Base-by-base conservation (phyloP, 2,113 vertebrate genomes). In the Ptychochromis oligacanthus region DNA sequence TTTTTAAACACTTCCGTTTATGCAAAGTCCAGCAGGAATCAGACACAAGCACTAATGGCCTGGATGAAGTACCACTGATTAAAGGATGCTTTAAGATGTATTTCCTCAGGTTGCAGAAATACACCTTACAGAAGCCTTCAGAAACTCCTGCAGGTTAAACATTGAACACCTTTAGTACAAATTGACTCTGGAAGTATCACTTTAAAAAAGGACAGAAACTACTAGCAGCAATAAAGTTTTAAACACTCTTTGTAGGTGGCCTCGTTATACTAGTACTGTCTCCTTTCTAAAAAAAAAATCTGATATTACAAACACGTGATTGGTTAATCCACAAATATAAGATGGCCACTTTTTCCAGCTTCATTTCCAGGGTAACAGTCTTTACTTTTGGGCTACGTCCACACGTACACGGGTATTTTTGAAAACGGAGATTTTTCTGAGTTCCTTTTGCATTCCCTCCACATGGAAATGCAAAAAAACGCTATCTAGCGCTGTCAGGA, bases 351-450 rank as follows among this genome's bases (percentile, higher is more conserved):
- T 43, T 65, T 43, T 12, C 12, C 8, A 14, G 14, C 11, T 12
- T 43, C 4, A 12, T 12, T 43, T 43, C 9, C 10, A 12, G 40
- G 10, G 11, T 10, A 26, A n/a, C 5, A 26, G 40, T 49, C 64
- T 28, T 49, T 12, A 49, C 3, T 0, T 28, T 28, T 28, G 3
- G 40, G 6, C 17, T 0, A 15, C 4, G n/a, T n/a, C n/a, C n/a
- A n/a, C n/a, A n/a, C n/a, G n/a, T n/a, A n/a, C n/a, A n/a, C n/a
- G n/a, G n/a, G n/a, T n/a, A n/a, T n/a, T n/a, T n/a, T n/a, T n/a
- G n/a, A n/a, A n/a, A n/a, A n/a, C n/a, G n/a, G n/a, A n/a, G n/a
- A n/a, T n/a, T n/a, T n/a, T n/a, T n/a, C n/a, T n/a, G n/a, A n/a
- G n/a, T n/a, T n/a, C n/a, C n/a, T n/a, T n/a, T n/a, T n/a, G n/a